A percentile compares a stretch with the other conserved stretches of the same genome.
Evolutionary conservation across 2,113 vertebrate genomes (phyloP).

Genomic region (Athene cunicularia): DNA sequence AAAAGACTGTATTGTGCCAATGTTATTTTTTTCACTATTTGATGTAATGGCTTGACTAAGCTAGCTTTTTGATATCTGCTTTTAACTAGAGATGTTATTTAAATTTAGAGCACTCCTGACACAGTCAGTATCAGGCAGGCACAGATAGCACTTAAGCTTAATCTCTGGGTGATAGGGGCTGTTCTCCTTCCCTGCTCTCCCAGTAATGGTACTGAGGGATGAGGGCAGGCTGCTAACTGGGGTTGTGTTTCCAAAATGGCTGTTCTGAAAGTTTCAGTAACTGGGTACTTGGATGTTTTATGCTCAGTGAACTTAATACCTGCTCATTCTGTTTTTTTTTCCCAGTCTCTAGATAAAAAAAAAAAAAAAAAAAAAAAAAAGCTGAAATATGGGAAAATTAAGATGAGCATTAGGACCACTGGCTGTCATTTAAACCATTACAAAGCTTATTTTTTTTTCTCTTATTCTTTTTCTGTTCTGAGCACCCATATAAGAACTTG

Average conservation of each 20-base stretch:
- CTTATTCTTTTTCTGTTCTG: neutral
- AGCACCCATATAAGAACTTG: neutral
- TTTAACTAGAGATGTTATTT: neutral
- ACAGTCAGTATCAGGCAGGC: neutral
- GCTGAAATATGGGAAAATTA: too few species aligned
- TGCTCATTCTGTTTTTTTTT: neutral
- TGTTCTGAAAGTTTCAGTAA: neutral
- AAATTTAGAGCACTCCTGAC: neutral
- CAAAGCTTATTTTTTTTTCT: neutral
- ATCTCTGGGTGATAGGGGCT: neutral
- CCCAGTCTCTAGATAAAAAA: neutral
- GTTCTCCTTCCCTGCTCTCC: neutral
- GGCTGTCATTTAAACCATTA: neutral
- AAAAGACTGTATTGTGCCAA: neutral
- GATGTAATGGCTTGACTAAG: neutral
- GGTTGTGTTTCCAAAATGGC: neutral
- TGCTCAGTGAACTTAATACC: neutral
- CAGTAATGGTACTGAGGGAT: neutral
- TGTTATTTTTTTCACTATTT: rapidly evolving
- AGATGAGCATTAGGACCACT: neutral
- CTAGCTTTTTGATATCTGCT: neutral
- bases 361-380: too few species aligned
- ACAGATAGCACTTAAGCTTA: neutral
- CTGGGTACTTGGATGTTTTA: neutral
- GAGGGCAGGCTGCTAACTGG: neutral